Base-by-base conservation (phyloP, 2,888 invertebrate genomes). In the Cosmopolites sordidus region DNA sequence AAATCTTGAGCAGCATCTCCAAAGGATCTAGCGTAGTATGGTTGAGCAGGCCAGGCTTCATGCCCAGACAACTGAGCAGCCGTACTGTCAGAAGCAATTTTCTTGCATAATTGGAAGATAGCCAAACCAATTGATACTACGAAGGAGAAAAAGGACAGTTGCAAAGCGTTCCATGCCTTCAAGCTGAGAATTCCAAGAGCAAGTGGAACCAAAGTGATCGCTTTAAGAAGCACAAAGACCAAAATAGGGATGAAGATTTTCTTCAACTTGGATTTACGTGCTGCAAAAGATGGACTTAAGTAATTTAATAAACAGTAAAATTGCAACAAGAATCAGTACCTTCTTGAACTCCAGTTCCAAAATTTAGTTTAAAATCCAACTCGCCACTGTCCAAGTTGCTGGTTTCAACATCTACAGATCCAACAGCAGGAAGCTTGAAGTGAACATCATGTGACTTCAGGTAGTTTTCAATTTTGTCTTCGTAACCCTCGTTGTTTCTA, bases 81-180 rank as follows among this genome's bases (percentile, higher is more conserved):
- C 56, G 83, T 79, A 73, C 84, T 81, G 75, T 90, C 89, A 56
- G 86, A 81, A 51, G 90, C 89, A 68, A 89, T 83, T 79, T 91
- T 91, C 73, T 88, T 88, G 80, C 89, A 90, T 60, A 90, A 80
- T 73, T 90, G 89, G 83, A 89, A 91, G 73, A 90, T 86, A 63
- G 89, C 89, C 74, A 91, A 77, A 58, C 86, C 89, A 62, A 89
- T 83, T 65, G 89, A 87, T 17, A 89, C 84, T 64, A 90, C 83
- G 77, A 91, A 91, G 38, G 89, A 88, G 81, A 90, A 86, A 83
- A 90, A 90, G 16, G 89, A 88, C 66, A 91, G 80, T 69, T 89
- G 89, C 62, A 90, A 82, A 3, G 90, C 89, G 73, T 91, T 90
- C 86, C 89, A 90, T 42, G 91, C 89, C 76, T 90, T 91, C 71